A percentile compares a stretch with the other conserved stretches of the same genome.
phyloP scores from a whole-genome alignment of 2,888 invertebrate genomes.

The Parthenolecanium corni region DNA sequence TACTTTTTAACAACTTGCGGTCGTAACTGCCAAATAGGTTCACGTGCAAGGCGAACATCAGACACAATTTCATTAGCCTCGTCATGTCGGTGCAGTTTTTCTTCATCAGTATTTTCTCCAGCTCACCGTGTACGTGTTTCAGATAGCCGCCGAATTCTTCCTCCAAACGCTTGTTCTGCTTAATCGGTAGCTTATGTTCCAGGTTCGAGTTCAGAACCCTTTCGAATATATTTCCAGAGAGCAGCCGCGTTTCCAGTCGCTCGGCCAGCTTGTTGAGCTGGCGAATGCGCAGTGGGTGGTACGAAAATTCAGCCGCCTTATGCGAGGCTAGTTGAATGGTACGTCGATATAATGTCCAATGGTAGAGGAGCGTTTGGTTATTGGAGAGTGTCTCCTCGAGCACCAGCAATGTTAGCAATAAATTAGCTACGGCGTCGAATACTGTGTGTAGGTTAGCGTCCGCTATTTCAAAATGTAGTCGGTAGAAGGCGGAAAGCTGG shows the following conservation, averaged over 20 bases:
- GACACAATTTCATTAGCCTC: constrained; percentile 53
- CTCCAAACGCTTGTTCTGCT: constrained; percentile 38
- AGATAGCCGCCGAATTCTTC: constrained; percentile 58
- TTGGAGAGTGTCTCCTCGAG: constrained; percentile 13
- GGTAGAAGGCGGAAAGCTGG: constrained; percentile 21
- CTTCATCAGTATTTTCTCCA: constrained; percentile 43
- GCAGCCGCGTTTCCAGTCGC: constrained; percentile 9
- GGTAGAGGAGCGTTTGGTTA: constrained; percentile 11
- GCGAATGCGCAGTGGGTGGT: neutral
- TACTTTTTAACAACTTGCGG: constrained; percentile 58
- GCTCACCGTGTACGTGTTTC: constrained; percentile 48
- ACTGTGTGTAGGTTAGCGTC: constrained; percentile 14
- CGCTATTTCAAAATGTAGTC: constrained; percentile 19
- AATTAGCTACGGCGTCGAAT: constrained; percentile 17
- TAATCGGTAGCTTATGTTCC: constrained; percentile 32
- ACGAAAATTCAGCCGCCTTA: constrained; percentile 8
- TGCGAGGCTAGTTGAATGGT: constrained; percentile 19
- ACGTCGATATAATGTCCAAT: constrained; percentile 24
- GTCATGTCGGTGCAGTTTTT: constrained; percentile 43
- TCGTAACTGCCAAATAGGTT: constrained; percentile 66
- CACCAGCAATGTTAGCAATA: constrained; percentile 2
- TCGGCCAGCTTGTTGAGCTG: constrained; percentile 1
- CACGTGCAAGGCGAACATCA: constrained; percentile 53
- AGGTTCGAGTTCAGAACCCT: constrained; percentile 33
- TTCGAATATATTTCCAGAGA: constrained; percentile 28